Base-by-base conservation (phyloP, 2,888 invertebrate species). In the Stramonita haemastoma region DNA sequence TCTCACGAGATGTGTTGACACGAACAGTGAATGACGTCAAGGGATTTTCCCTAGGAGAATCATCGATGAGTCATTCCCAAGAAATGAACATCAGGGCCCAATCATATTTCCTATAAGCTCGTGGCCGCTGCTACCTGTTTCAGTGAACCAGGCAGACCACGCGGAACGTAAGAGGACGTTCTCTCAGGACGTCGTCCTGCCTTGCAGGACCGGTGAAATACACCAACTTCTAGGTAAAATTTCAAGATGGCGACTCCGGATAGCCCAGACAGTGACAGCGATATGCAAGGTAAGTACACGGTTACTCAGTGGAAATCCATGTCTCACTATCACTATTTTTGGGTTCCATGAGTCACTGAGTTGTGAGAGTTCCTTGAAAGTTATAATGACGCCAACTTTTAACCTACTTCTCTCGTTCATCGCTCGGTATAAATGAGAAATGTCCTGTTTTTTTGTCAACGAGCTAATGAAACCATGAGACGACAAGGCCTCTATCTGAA, bases 11-110 rank as follows among this genome's bases (percentile, higher is more conserved):
- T n/a, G 56, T 85, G 85, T 73, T 89, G 89, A 89, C 89, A 84
- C 57, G 88, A 81, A 60, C 88, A 15, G 70, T 36, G 81, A 84
- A 92, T 94, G 94, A 95, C 94, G 94, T 94, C 94, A 95, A 93
- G 94, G 95, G 95, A 94, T 94, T 94, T 95, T 95, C 95, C 95
- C 94, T 92, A 93, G 93, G 93, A 94, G 93, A 92, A 92, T 94
- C 93, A 93, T 93, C 92, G 94, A 95, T 95, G 95, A 95, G 94
- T 95, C 94, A 95, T 94, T 93, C 90, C 91, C 90, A 93, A 94
- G 94, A 94, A 95, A 94, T 93, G 94, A 93, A 93, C 93, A 93
- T 93, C 93, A 91, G 92, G 91, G 92, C 91, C 92, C 93, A 93
- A 92, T 94, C 93, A 93, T 92, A 92, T 91, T 90, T 90, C 90